These are phyloP conservation scores for Actinia tenebrosa DNA, from an alignment of 64 coral and sea anemone genomes.

Conservation along the genomic window DNA sequence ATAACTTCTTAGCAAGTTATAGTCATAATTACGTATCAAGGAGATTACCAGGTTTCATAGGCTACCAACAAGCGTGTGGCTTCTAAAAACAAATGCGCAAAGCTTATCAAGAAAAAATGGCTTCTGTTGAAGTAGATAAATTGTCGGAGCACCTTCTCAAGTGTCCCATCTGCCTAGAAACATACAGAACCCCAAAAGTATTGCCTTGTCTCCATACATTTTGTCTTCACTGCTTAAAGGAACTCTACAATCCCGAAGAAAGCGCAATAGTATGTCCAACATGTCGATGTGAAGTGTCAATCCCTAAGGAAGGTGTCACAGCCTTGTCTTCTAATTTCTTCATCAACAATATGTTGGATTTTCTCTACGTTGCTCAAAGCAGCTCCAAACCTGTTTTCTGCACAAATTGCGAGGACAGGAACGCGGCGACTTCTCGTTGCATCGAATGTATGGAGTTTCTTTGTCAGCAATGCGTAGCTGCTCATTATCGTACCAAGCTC, in stretches of 20 bases:
- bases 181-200: slow-evolving; percentile 84
- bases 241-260: slow-evolving; percentile 66
- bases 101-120: slow-evolving; percentile 29
- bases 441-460: slow-evolving; percentile 97
- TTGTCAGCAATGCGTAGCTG: slow-evolving; percentile 79
- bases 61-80: neutral
- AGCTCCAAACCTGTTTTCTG: slow-evolving; percentile 78
- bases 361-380: slow-evolving; percentile 78
- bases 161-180: slow-evolving; percentile 94
- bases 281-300: slow-evolving; percentile 68
- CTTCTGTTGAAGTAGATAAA: slow-evolving; percentile 87
- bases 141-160: slow-evolving; percentile 91
- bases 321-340: slow-evolving; percentile 92
- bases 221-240: slow-evolving; percentile 79
- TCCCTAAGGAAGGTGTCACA: slow-evolving; percentile 75
- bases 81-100: no score
- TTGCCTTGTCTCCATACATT: slow-evolving; percentile 91
- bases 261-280: slow-evolving; percentile 80
- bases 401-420: slow-evolving; percentile 82
- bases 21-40: neutral
- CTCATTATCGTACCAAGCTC: slow-evolving; percentile 73
- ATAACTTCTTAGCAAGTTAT: neutral
- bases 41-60: neutral
- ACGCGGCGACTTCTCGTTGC: slow-evolving; percentile 67
- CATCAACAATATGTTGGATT: slow-evolving; percentile 98